These are phyloP conservation scores for Rosalia funebris DNA, from an alignment of 2,888 invertebrate genomes.

Conservation along the genomic window DNA sequence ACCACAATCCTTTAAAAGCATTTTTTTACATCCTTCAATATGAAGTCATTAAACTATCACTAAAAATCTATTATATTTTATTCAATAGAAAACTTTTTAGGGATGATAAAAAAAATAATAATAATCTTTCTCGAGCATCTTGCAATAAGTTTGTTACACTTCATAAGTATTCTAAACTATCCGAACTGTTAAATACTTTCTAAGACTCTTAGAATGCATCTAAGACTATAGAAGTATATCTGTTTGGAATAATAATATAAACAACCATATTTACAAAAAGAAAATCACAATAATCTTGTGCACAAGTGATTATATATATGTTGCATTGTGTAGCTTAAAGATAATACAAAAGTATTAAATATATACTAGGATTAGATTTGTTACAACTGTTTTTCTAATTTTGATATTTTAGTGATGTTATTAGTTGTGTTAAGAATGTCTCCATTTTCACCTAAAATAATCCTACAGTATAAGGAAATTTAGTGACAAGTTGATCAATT, in stretches of 20 bases:
- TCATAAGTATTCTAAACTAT: no score
- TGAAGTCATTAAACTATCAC: constrained; percentile 52
- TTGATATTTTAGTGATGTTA: not conserved
- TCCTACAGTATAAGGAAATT: not conserved
- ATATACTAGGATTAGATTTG: not conserved
- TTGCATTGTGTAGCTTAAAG: not conserved
- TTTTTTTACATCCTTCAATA: constrained; percentile 56
- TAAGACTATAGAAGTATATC: constrained; percentile 29
- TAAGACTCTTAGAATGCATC: constrained; percentile 25
- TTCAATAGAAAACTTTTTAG: not conserved
- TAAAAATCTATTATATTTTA: constrained; percentile 31
- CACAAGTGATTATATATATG: not conserved
- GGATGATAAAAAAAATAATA: constrained; percentile 8
- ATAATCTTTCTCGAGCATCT: not conserved
- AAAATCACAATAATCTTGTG: not conserved
- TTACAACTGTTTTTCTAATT: not conserved
- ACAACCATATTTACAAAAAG: not conserved
- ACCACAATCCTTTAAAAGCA: constrained; percentile 45
- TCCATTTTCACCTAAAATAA: not conserved
- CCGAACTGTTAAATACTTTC: constrained; percentile 21
- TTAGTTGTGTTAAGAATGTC: not conserved
- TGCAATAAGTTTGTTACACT: not conserved
- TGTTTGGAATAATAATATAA: not conserved
- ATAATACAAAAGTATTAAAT: not conserved
- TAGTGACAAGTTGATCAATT: not conserved